Evolutionary conservation across 2,888 invertebrate genomes (phyloP).

Genomic region (Drosophila affinis): DNA sequence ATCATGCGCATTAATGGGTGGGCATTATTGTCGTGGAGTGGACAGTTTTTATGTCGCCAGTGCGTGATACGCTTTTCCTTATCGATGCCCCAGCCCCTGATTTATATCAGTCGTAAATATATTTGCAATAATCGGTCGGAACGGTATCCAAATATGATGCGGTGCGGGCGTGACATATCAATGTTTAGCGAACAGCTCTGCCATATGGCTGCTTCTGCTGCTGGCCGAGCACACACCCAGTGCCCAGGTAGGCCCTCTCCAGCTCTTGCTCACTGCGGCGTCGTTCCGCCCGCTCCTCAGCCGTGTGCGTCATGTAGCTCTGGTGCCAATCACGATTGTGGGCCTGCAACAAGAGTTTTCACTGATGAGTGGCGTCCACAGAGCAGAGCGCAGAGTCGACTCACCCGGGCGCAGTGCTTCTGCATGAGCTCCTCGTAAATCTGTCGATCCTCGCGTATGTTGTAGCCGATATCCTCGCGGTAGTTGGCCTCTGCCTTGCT

Average conservation of each 20-base stretch:
- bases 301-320: conserved; percentile 40
- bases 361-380: background rate
- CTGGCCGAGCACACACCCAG: conserved; percentile 50
- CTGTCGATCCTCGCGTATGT: conserved; percentile 44
- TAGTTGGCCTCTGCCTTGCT: conserved; percentile 13
- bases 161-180: conserved; percentile 28
- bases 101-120: conserved; percentile 47
- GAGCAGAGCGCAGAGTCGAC: background rate
- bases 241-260: conserved; percentile 40
- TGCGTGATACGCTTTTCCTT: conserved; percentile 54
- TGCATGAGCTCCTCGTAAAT: conserved; percentile 41
- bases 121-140: conserved; percentile 26
- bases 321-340: conserved; percentile 51
- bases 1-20: conserved; percentile 29
- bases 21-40: conserved; percentile 51
- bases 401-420: conserved; percentile 39
- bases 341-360: conserved; percentile 21
- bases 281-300: conserved; percentile 23
- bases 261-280: conserved; percentile 2
- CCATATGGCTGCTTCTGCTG: conserved; percentile 45
- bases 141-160: conserved; percentile 27
- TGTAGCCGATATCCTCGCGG: conserved; percentile 9
- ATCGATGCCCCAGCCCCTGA: conserved; percentile 34
- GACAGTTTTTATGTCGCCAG: conserved; percentile 36
- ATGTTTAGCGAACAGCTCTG: conserved; percentile 31